These are phyloP conservation scores for Periphyllus acericola DNA, from an alignment of 2,888 invertebrate species.

Conservation along the genomic window DNA sequence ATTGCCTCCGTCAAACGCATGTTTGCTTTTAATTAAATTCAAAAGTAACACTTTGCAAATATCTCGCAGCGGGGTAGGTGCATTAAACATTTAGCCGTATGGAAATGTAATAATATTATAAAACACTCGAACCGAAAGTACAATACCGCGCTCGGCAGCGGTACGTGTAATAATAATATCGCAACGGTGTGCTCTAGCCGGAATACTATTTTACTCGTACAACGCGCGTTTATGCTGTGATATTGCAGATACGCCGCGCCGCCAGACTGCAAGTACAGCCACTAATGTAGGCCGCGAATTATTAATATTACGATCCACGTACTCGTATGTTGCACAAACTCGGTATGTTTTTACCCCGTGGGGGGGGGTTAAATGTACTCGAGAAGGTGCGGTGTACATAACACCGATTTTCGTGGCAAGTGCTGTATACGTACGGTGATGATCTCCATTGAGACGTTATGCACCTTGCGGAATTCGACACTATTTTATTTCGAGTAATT, in stretches of 20 bases:
- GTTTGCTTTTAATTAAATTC: slow-evolving; percentile 30
- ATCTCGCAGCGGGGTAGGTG: not conserved
- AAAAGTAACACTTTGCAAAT: slow-evolving; percentile 14
- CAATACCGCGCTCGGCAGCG: not conserved
- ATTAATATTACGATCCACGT: not conserved
- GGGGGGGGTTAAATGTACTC: slow-evolving; percentile 21
- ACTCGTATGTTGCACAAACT: not conserved
- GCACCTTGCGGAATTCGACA: not conserved
- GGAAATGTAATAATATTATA: not conserved
- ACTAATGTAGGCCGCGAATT: not conserved
- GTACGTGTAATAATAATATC: not conserved
- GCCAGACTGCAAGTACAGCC: slow-evolving; percentile 5
- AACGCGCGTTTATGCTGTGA: not conserved
- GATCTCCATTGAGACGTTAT: not conserved
- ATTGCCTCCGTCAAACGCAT: not conserved
- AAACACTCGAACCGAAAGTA: not conserved
- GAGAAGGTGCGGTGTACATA: not conserved
- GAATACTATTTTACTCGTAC: not conserved
- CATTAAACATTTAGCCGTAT: not conserved
- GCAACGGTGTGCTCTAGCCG: not conserved
- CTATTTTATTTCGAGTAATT: slow-evolving; percentile 4
- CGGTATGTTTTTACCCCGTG: not conserved
- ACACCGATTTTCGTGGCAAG: not conserved
- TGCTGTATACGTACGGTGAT: not conserved
- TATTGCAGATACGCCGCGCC: not conserved